Percentiles rank a stretch among this genome's conserved stretches.
phyloP scores from a whole-genome alignment of 1,140 invertebrate genomes.

The Habropoda laboriosa region DNA sequence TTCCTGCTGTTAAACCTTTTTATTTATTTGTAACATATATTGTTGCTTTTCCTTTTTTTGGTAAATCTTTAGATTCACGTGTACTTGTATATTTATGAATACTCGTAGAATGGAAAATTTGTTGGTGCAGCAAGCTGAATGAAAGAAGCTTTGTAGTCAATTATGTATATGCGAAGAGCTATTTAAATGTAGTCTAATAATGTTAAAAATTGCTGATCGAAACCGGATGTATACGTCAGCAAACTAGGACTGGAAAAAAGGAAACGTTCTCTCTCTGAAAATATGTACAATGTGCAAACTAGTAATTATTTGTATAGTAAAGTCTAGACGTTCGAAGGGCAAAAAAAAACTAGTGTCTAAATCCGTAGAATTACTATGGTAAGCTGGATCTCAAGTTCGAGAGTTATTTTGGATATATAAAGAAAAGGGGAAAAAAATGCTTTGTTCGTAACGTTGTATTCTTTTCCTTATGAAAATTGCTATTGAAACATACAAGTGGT shows the following conservation, averaged over 20 bases:
- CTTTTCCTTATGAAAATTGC: slow-evolving; percentile 3
- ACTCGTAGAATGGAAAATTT: slow-evolving; percentile 39
- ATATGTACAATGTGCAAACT: slow-evolving; percentile 5
- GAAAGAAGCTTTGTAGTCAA: slow-evolving; percentile 70
- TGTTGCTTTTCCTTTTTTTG: not conserved
- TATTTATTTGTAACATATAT: slow-evolving; percentile 19
- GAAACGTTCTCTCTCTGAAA: not conserved
- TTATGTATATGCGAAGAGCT: slow-evolving; percentile 72
- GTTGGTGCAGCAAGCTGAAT: slow-evolving; percentile 54
- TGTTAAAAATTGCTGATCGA: not conserved
- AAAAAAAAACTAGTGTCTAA: not conserved
- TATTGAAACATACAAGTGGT: not conserved
- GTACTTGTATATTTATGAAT: not conserved
- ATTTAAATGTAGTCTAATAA: slow-evolving; percentile 54
- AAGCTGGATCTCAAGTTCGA: slow-evolving; percentile 5
- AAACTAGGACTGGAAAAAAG: not conserved
- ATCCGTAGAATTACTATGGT: not conserved
- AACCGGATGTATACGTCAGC: not conserved
- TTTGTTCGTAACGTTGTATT: not conserved
- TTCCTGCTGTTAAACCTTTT: not conserved
- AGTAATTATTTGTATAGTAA: not conserved
- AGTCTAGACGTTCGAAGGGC: not conserved
- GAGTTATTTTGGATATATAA: slow-evolving; percentile 38
- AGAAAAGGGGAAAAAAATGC: not conserved
- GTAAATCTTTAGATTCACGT: not conserved